phyloP scores from a whole-genome alignment of 2,113 vertebrate species.

The Phalacrocorax carbo region DNA sequence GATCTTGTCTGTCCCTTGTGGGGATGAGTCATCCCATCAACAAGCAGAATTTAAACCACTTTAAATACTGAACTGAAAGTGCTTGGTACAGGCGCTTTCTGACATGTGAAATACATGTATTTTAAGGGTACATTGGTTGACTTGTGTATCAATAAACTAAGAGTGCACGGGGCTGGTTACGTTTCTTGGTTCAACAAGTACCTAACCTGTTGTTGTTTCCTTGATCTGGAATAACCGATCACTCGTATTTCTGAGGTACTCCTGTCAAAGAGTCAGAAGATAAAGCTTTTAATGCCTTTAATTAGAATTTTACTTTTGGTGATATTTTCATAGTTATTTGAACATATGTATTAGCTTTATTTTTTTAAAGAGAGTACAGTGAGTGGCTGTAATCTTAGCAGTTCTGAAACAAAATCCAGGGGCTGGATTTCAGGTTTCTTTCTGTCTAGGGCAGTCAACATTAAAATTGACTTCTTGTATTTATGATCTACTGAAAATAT shows the following conservation, averaged over 20 bases:
- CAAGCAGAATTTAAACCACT: neutral
- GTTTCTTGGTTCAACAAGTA: constrained; percentile 3
- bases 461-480: neutral
- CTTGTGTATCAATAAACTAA: neutral
- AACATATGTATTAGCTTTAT: neutral
- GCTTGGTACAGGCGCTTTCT: neutral
- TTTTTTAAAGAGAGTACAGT: neutral
- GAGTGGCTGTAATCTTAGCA: neutral
- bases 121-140: neutral
- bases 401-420: neutral
- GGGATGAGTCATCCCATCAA: neutral
- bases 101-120: neutral
- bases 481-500: neutral
- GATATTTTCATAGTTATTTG: neutral
- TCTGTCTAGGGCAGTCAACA: neutral
- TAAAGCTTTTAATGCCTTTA: neutral
- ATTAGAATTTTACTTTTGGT: neutral
- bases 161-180: neutral
- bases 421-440: neutral
- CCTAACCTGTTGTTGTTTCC: neutral
- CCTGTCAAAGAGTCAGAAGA: neutral
- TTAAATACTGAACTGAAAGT: neutral
- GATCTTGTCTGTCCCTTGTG: neutral
- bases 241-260: neutral
- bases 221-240: neutral